These are phyloP conservation scores for Knipowitschia caucasica DNA, from an alignment of 2,797 vertebrate species.

Conservation along the genomic window DNA sequence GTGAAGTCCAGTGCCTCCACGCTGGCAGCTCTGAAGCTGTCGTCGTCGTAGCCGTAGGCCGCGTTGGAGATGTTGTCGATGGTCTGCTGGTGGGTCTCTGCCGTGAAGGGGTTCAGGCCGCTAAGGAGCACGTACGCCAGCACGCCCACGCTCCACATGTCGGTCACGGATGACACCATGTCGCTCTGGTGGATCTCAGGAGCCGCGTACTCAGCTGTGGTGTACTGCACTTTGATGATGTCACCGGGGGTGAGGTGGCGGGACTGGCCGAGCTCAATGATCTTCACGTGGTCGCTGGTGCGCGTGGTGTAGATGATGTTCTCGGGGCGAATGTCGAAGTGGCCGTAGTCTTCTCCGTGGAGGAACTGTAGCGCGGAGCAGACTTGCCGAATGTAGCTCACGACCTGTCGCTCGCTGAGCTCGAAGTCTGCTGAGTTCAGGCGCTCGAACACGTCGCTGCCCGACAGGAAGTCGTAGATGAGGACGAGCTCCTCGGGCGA, in stretches of 20 bases:
- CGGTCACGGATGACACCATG: slow-evolving; percentile 90
- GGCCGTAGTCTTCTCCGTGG: slow-evolving; percentile 86
- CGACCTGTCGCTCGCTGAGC: slow-evolving; percentile 89
- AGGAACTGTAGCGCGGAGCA: slow-evolving; percentile 92
- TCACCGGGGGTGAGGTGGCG: slow-evolving; percentile 93
- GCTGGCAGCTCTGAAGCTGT: slow-evolving; percentile 89
- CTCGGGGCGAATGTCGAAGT: slow-evolving; percentile 96
- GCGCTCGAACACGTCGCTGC: slow-evolving; percentile 94
- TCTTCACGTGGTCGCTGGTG: slow-evolving; percentile 88
- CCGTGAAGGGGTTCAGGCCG: slow-evolving; percentile 94
- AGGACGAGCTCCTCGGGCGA: slow-evolving; percentile 95
- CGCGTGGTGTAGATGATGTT: slow-evolving; percentile 94
- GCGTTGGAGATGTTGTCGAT: slow-evolving; percentile 96
- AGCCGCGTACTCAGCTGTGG: slow-evolving; percentile 89
- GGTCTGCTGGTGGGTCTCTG: slow-evolving; percentile 97
- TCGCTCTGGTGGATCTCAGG: slow-evolving; percentile 98
- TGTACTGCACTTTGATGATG: slow-evolving; percentile 90
- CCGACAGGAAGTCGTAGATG: slow-evolving; percentile 98
- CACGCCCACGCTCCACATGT: slow-evolving; percentile 97
- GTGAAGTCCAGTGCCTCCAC: slow-evolving; percentile 93
- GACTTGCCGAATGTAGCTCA: slow-evolving; percentile 87
- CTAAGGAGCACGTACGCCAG: slow-evolving; percentile 91
- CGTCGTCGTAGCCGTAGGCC: slow-evolving; percentile 94
- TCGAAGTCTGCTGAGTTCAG: slow-evolving; percentile 88
- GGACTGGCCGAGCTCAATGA: slow-evolving; percentile 94